phyloP scores from a whole-genome alignment of 2,113 vertebrate species.

The Hypomesus transpacificus region DNA sequence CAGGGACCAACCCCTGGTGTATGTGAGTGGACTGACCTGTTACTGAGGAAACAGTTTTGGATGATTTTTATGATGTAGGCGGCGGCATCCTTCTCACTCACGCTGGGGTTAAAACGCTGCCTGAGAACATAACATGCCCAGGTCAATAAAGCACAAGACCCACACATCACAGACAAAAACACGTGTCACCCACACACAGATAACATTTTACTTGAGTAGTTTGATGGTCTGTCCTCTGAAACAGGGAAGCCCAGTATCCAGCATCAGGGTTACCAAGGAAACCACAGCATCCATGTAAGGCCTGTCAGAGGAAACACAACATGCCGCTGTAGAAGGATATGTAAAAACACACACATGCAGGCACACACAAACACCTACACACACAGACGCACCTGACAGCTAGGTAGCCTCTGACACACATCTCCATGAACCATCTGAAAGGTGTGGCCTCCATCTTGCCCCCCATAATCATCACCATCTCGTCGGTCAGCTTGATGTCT shows the following conservation, averaged over 20 bases:
- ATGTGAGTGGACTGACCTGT: constrained; percentile 72
- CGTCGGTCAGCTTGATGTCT: constrained; percentile 94
- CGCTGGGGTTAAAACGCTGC: constrained; percentile 91
- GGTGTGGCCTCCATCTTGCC: constrained; percentile 99
- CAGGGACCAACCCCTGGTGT: too few relatives aligned
- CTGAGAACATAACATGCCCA: constrained; percentile 50
- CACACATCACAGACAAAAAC: background rate
- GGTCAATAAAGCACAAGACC: too few relatives aligned
- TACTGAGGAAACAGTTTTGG: constrained; percentile 97
- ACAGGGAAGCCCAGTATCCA: constrained; percentile 94
- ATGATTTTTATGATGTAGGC: constrained; percentile 95
- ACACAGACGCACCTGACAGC: constrained; percentile 82
- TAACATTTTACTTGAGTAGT: constrained; percentile 84
- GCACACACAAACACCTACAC: background rate
- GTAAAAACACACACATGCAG: background rate
- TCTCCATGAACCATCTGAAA: constrained; percentile 99
- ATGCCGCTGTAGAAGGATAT: background rate
- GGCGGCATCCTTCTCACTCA: constrained; percentile 93
- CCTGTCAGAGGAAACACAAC: constrained; percentile 57
- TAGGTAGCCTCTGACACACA: constrained; percentile 95
- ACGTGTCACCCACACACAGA: constrained; percentile 1
- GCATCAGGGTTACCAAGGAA: constrained; percentile 85
- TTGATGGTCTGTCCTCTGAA: constrained; percentile 98
- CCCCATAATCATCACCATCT: constrained; percentile 99
- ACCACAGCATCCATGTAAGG: constrained; percentile 98